Conservation (phyloP, 2,797 vertebrate species). For the Huso huso region DNA sequence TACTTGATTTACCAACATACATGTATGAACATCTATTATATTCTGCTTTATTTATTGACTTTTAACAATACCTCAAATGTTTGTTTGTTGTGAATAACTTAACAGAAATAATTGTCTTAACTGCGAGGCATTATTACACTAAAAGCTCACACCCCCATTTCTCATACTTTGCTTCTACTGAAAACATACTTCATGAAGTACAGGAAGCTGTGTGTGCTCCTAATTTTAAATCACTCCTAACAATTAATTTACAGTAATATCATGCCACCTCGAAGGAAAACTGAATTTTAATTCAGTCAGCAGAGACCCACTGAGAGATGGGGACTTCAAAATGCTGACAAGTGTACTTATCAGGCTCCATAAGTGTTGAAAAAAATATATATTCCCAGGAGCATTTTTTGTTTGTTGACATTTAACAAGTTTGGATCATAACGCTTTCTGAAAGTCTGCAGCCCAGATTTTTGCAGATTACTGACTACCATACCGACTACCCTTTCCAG, state of each 20-base stretch:
- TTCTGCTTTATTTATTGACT: too few species aligned
- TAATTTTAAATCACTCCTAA: slow-evolving; percentile 29
- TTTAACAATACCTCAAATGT: too few species aligned
- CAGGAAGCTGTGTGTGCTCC: slow-evolving; percentile 19
- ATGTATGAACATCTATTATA: too few species aligned
- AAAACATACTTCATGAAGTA: slow-evolving; percentile 22
- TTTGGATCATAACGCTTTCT: too few species aligned
- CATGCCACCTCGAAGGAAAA: slow-evolving; percentile 30
- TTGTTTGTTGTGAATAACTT: too few species aligned
- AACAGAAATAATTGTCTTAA: too few species aligned
- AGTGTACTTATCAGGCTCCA: slow-evolving; percentile 30
- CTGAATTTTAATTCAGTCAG: slow-evolving; percentile 24
- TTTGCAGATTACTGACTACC: too few species aligned
- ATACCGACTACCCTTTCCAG: neutral
- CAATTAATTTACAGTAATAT: slow-evolving; percentile 36
- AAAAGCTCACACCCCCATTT: too few species aligned
- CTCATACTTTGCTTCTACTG: slow-evolving; percentile 16
- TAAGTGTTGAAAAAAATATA: slow-evolving; percentile 17
- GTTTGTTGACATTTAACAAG: too few species aligned
- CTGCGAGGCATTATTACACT: too few species aligned
- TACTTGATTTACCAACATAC: too few species aligned
- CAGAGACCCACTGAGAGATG: slow-evolving; percentile 16
- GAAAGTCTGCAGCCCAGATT: too few species aligned
- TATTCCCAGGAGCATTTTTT: neutral
- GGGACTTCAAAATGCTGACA: slow-evolving; percentile 32